These are phyloP conservation scores for Eustalomyia histrio DNA, from an alignment of 2,888 invertebrate species.

Conservation along the genomic window DNA sequence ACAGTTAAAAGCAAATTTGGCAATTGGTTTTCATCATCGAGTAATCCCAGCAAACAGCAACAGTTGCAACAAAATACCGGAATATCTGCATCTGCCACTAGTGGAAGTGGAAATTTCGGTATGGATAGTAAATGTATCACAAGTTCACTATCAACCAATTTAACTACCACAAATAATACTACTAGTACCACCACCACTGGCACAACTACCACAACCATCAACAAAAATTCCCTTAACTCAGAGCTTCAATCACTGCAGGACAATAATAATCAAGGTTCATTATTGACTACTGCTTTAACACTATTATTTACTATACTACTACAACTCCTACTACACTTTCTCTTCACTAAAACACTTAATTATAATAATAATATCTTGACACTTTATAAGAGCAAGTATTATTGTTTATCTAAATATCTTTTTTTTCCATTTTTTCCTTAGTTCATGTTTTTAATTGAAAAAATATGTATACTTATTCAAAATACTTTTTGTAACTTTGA, in stretches of 20 bases:
- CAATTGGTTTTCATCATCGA: constrained; percentile 74
- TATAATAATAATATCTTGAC: constrained; percentile 11
- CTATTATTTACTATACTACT: constrained; percentile 68
- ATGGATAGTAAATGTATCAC: constrained; percentile 72
- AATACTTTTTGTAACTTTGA: too few species aligned
- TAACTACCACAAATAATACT: constrained; percentile 66
- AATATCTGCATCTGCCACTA: constrained; percentile 62
- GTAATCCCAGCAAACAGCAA: constrained; percentile 68
- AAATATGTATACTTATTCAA: too few species aligned
- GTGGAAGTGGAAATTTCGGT: constrained; percentile 73
- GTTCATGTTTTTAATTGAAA: too few species aligned
- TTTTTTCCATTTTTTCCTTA: constrained; percentile 4
- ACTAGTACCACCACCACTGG: constrained; percentile 71
- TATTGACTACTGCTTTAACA: constrained; percentile 75
- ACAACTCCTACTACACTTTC: constrained; percentile 33
- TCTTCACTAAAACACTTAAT: constrained; percentile 9
- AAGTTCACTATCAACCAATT: constrained; percentile 62
- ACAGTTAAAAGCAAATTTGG: constrained; percentile 73
- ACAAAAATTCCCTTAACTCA: constrained; percentile 75
- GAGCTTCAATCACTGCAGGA: constrained; percentile 74
- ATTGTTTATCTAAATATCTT: constrained; percentile 14
- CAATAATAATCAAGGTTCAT: constrained; percentile 78
- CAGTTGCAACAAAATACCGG: constrained; percentile 56
- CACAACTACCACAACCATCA: constrained; percentile 73
- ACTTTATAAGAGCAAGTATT: constrained; percentile 7